Conservation (phyloP, 92 coral and sea anemone genomes). For the Phenganax marumi region DNA sequence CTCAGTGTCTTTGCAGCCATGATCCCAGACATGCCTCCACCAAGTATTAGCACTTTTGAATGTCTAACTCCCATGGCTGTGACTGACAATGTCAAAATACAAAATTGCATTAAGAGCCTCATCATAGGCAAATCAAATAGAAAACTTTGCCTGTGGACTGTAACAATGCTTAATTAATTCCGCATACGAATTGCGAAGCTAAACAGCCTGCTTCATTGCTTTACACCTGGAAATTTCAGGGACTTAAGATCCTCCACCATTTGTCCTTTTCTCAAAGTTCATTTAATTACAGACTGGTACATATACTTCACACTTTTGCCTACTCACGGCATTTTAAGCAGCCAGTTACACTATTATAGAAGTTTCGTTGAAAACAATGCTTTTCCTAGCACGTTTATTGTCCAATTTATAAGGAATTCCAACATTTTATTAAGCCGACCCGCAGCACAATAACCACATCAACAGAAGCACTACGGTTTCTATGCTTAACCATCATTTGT, state of each 20-base stretch:
- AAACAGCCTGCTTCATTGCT: not conserved
- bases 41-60: slow-evolving; percentile 62
- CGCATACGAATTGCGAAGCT: not conserved
- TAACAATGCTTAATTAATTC: not conserved
- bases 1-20: slow-evolving; percentile 73
- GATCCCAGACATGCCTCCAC: slow-evolving; percentile 81
- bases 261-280: not conserved
- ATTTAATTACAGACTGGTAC: not conserved
- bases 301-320: too few relatives aligned
- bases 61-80: not conserved
- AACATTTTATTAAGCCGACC: not conserved
- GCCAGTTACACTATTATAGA: too few relatives aligned
- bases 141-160: not conserved
- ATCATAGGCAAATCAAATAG: not conserved
- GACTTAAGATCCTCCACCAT: not conserved
- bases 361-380: too few relatives aligned
- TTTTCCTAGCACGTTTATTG: too few relatives aligned
- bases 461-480: not conserved
- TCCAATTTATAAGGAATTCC: not conserved
- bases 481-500: not conserved
- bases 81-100: not conserved
- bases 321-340: too few relatives aligned
- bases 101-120: not conserved
- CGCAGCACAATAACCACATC: not conserved
- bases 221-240: not conserved